Evolutionary conservation across 2,113 vertebrate species (phyloP).

Genomic region (Centropus bengalensis): DNA sequence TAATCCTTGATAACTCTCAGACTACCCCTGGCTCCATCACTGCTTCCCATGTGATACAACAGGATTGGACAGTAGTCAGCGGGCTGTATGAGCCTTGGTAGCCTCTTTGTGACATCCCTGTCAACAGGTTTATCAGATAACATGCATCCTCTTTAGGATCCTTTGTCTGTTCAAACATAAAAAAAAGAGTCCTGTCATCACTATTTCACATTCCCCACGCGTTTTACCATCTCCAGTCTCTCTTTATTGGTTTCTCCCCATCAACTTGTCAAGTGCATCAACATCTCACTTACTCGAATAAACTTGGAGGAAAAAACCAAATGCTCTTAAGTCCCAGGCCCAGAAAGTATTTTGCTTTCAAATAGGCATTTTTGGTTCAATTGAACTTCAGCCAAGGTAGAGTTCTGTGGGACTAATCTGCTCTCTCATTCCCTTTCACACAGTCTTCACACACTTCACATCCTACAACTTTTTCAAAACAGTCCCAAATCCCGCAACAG

Average conservation of each 20-base stretch:
- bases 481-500: slow-evolving; percentile 7
- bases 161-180: neutral
- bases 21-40: too few species aligned
- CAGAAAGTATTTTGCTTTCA: neutral
- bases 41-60: too few species aligned
- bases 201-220: neutral
- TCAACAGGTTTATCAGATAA: neutral
- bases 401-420: neutral
- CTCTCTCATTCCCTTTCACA: neutral
- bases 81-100: too few species aligned
- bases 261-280: neutral
- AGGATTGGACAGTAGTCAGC: too few species aligned
- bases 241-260: neutral
- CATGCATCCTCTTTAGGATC: neutral
- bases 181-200: slow-evolving; percentile 6
- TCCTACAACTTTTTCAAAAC: neutral
- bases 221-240: neutral
- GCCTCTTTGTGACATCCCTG: too few species aligned
- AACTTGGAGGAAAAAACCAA: slow-evolving; percentile 26
- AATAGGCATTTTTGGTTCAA: neutral
- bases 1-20: too few species aligned
- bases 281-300: neutral
- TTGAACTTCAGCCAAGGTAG: neutral
- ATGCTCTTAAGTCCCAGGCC: neutral
- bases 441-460: neutral